Evolutionary conservation across 1,140 invertebrate species (phyloP).

Genomic region (Bicyclus anynana): DNA sequence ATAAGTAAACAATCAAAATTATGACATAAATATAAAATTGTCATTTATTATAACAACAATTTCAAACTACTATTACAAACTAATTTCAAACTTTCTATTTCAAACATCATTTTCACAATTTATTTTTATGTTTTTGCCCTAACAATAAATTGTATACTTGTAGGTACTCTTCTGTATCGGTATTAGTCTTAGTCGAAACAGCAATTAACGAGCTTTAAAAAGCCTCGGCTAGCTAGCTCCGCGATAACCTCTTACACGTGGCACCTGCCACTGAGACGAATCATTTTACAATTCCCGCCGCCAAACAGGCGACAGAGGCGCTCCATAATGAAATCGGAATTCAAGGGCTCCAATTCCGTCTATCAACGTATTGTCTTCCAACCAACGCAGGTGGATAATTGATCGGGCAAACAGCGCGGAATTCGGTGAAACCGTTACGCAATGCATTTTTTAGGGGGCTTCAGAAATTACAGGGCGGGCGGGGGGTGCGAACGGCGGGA

Average conservation of each 20-base stretch:
- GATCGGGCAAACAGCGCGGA: conserved; percentile 62
- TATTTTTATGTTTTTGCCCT: too few species aligned
- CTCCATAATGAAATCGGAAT: conserved; percentile 1
- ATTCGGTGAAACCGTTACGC: conserved; percentile 71
- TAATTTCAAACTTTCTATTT: too few species aligned
- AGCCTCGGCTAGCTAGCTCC: neutral
- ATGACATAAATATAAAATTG: too few species aligned
- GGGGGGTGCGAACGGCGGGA: conserved; percentile 56
- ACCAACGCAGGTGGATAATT: conserved; percentile 61
- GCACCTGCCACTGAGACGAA: neutral
- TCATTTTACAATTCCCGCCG: neutral
- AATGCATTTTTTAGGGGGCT: conserved; percentile 76
- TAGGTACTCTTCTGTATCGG: too few species aligned
- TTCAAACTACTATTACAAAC: too few species aligned
- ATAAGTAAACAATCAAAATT: too few species aligned
- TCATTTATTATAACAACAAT: too few species aligned
- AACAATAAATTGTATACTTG: too few species aligned
- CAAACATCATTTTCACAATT: too few species aligned
- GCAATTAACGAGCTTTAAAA: neutral
- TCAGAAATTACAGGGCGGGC: conserved; percentile 66
- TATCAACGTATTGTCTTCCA: conserved; percentile 21
- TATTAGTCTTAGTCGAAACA: too few species aligned
- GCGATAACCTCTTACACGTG: neutral
- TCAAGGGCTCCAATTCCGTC: conserved; percentile 8
- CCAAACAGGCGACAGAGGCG: neutral